phyloP scores from a whole-genome alignment of 2,113 vertebrate species.

The Rhadina sibilatrix region DNA sequence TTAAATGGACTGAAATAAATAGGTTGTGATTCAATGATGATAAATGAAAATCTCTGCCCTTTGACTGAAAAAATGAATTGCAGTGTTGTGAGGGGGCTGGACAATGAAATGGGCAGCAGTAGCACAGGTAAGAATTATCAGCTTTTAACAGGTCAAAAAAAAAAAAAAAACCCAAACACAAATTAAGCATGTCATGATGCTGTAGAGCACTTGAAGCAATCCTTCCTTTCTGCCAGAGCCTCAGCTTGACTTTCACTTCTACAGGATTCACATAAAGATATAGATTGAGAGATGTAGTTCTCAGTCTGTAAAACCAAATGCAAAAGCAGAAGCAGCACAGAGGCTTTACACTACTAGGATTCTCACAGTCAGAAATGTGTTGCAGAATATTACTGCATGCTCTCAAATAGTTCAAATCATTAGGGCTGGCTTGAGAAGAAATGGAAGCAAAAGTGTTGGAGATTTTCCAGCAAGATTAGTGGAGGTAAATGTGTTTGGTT shows the following conservation, averaged over 20 bases:
- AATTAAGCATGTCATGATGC: background rate
- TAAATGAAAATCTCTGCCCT: background rate
- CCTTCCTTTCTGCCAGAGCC: background rate
- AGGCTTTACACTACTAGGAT: background rate
- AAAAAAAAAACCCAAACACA: background rate
- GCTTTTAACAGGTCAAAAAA: background rate
- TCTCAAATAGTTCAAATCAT: background rate
- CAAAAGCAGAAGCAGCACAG: background rate
- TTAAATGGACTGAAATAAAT: background rate
- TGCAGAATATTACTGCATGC: background rate
- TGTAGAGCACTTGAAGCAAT: background rate
- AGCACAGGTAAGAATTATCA: background rate
- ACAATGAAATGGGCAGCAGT: background rate
- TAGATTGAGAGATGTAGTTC: background rate
- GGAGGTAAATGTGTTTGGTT: background rate
- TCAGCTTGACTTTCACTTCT: background rate
- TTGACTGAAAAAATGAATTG: background rate
- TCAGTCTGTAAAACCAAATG: background rate
- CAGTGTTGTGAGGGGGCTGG: rapidly evolving
- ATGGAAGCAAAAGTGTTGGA: background rate
- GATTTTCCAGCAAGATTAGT: background rate
- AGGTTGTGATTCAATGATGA: background rate
- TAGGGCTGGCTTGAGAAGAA: background rate
- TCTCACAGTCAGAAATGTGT: background rate
- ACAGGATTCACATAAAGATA: background rate